Evolutionary conservation across 2,113 vertebrate species (phyloP).

Genomic region (Caretta caretta): DNA sequence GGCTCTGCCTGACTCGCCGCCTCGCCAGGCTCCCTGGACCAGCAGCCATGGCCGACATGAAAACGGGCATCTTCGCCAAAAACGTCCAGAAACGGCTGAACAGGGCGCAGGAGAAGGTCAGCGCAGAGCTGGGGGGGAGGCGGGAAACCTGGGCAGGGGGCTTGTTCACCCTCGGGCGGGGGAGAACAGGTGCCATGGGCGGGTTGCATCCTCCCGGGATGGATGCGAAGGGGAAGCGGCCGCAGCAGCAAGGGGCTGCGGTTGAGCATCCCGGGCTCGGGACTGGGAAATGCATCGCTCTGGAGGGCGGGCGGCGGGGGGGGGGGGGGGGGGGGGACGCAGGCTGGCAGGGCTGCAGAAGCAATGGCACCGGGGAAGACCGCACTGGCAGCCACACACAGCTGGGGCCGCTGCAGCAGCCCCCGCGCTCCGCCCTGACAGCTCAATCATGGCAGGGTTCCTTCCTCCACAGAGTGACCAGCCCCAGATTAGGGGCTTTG

Average conservation of each 20-base stretch:
- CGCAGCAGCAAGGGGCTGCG: not conserved
- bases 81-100: conserved; percentile 96
- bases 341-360: not conserved
- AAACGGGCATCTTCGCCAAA: conserved; percentile 96
- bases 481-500: not conserved
- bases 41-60: conserved; percentile 96
- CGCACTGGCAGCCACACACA: not conserved
- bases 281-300: not conserved
- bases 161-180: not conserved
- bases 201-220: not conserved
- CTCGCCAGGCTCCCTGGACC: conserved; percentile 53
- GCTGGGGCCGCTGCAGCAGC: not conserved
- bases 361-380: not conserved
- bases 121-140: not conserved
- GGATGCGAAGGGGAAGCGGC: not conserved
- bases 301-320: not conserved
- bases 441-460: not conserved
- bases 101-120: conserved; percentile 96
- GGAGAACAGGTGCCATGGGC: not conserved
- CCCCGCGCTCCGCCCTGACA: not conserved
- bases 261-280: not conserved
- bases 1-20: conserved; percentile 54
- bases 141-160: not conserved
- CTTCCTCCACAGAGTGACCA: not conserved
- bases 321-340: not conserved